A percentile compares a stretch with the other conserved stretches of the same genome.
Evolutionary conservation across 2,888 invertebrate genomes (phyloP).

Genomic region (Opisthograptis luteolata): DNA sequence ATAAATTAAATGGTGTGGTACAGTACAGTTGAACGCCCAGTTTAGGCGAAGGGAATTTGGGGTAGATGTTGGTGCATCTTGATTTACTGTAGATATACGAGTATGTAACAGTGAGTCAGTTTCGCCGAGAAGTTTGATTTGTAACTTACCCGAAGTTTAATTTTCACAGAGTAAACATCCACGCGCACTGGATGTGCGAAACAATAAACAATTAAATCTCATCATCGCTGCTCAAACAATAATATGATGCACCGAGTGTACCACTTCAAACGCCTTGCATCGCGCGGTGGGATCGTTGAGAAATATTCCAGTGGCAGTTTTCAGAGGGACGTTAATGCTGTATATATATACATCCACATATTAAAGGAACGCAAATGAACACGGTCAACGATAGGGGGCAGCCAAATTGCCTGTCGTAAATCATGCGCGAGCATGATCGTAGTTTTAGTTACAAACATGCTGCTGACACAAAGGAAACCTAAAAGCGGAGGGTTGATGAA

Average conservation of each 20-base stretch:
- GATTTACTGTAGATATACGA: conserved; percentile 9
- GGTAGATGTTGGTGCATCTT: background rate
- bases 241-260: conserved; percentile 47
- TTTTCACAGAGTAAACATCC: conserved; percentile 50
- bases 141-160: conserved; percentile 43
- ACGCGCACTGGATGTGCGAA: conserved; percentile 48
- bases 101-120: conserved; percentile 41
- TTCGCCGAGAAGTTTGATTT: conserved; percentile 39
- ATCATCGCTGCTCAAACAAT: conserved; percentile 50
- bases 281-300: conserved; percentile 41
- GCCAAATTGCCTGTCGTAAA: conserved; percentile 57
- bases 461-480: conserved; percentile 44
- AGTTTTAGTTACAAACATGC: conserved; percentile 45
- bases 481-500: conserved; percentile 46
- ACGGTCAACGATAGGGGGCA: conserved; percentile 55
- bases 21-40: background rate
- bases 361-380: conserved; percentile 56
- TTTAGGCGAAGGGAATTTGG: conserved; percentile 7
- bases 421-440: conserved; percentile 49
- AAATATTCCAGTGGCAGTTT: conserved; percentile 44
- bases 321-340: conserved; percentile 34
- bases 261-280: conserved; percentile 54
- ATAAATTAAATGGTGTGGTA: too few relatives aligned
- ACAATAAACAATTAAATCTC: conserved; percentile 67
- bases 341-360: conserved; percentile 36